Evolutionary conservation across 2,888 invertebrate genomes (phyloP), one percentile per base, ranked within the genome.

Genomic region (Ennomos fuscantarius): DNA sequence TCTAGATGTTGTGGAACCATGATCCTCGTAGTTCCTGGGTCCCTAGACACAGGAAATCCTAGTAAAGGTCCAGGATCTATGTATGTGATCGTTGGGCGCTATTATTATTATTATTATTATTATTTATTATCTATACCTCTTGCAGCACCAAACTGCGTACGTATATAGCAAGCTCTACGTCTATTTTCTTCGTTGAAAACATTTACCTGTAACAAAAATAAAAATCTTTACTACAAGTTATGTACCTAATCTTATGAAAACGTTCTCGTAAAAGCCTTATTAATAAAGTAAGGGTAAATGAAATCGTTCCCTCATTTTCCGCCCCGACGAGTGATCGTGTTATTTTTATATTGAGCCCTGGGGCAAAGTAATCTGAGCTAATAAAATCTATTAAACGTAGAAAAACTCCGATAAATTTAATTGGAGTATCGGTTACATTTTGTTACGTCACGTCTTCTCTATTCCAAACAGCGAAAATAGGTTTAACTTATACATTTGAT

Each of bases 271-370:
- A 43, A 31, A 44, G 24, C 37, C 36, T 51, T 44, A 39, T 45
- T 44, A 53, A 53, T 40, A n/a, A 48, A 54, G 43, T 51, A 37
- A 49, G 44, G 37, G n/a, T 52, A 55, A 50, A 56, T 50, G 33
- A 41, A 59, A 56, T 54, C 52, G 31, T 43, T 55, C 39, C 54
- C 54, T 45, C 47, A 58, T 55, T 63, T 63, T 55, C 44, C 46
- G 44, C 50, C 37, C 24, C 42, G 32, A 33, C 37, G 54, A 63
- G 58, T 60, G 43, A 60, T 57, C 57, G 40, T 33, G 48, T 63
- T 54, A 63, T 63, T 49, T 24, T 49, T 60, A 60, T 55, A 58
- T 60, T 47, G 52, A 50, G 57, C 54, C 61, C 59, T 36, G 31
- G 36, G 56, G 59, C 53, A n/a, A 32, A 43, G 48, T 52, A 49